A percentile compares a stretch with the other conserved stretches of the same genome.
phyloP scores from a whole-genome alignment of 37 sponge, comb jelly and placozoan species.

The Oopsacas minuta region DNA sequence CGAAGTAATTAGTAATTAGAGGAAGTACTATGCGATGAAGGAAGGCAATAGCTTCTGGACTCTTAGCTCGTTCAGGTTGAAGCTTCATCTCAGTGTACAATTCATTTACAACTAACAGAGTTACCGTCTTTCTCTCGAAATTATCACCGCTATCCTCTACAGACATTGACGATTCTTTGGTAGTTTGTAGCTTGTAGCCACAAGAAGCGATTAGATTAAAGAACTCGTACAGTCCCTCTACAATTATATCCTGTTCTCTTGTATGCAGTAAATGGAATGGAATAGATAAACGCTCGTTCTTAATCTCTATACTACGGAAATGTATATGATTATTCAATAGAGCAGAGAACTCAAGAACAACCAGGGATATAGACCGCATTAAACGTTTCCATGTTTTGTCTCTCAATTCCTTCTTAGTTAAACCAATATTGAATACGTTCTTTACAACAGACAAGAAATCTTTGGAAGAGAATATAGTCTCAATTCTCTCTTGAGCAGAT shows the following conservation, averaged over 20 bases:
- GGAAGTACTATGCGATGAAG: background rate
- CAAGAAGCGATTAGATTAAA: background rate
- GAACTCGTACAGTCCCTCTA: constrained; percentile 12
- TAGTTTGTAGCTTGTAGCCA: constrained; percentile 11
- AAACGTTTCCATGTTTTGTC: background rate
- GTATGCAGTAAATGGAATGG: background rate
- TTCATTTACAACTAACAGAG: background rate
- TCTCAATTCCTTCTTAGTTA: background rate
- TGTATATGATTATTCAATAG: background rate
- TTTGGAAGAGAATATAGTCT: background rate
- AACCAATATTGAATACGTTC: background rate
- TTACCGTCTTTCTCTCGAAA: background rate
- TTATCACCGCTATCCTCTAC: background rate
- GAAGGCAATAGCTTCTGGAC: background rate
- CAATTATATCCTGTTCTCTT: background rate
- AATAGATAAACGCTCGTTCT: background rate
- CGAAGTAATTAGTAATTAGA: background rate
- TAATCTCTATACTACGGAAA: background rate
- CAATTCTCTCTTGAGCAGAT: background rate
- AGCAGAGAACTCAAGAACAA: constrained; percentile 6
- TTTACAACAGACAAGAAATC: background rate
- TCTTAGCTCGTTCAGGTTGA: background rate
- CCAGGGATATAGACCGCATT: background rate
- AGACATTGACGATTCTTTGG: constrained; percentile 1
- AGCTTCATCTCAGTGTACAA: background rate